A percentile compares a stretch with the other conserved stretches of the same genome.
Evolutionary conservation across 2,888 invertebrate species (phyloP).

Genomic region (Drosophila ezoana): DNA sequence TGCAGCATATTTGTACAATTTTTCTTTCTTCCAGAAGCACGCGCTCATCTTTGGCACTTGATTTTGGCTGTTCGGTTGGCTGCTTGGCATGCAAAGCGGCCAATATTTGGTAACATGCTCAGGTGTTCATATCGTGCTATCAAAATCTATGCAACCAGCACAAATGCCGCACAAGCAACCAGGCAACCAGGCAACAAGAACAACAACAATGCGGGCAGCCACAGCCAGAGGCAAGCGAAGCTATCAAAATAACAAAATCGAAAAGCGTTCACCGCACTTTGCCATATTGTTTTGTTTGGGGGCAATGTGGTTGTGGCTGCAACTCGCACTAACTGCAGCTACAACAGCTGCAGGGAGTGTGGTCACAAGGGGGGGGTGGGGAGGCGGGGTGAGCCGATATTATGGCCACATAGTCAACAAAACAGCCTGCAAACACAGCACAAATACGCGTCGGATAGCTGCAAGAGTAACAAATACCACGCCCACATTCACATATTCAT

Average conservation of each 20-base stretch:
- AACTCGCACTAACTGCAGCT: slow-evolving; percentile 38
- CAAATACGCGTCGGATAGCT: slow-evolving; percentile 12
- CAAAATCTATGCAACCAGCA: slow-evolving; percentile 47
- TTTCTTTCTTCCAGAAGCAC: neutral
- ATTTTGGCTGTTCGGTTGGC: slow-evolving; percentile 32
- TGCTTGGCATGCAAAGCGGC: slow-evolving; percentile 42
- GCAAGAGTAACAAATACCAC: slow-evolving; percentile 12
- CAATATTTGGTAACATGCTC: slow-evolving; percentile 63
- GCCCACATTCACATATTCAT: slow-evolving; percentile 13
- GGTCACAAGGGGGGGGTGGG: neutral
- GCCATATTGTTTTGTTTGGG: slow-evolving; percentile 54
- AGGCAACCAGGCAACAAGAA: slow-evolving; percentile 10
- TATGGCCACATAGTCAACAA: slow-evolving; percentile 65
- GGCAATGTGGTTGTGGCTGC: slow-evolving; percentile 49
- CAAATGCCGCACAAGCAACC: slow-evolving; percentile 33
- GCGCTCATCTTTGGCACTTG: slow-evolving; percentile 20
- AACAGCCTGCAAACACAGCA: slow-evolving; percentile 36
- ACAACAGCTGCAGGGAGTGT: slow-evolving; percentile 9
- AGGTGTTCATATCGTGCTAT: slow-evolving; percentile 62
- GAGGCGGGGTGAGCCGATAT: slow-evolving; percentile 37
- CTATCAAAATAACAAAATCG: slow-evolving; percentile 73
- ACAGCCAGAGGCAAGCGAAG: slow-evolving; percentile 40
- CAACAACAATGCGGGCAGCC: slow-evolving; percentile 45
- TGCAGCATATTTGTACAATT: too few relatives aligned
- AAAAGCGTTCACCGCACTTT: slow-evolving; percentile 62